Evolutionary conservation across 2,113 vertebrate species (phyloP).

Genomic region (Vulpes ferrilata): DNA sequence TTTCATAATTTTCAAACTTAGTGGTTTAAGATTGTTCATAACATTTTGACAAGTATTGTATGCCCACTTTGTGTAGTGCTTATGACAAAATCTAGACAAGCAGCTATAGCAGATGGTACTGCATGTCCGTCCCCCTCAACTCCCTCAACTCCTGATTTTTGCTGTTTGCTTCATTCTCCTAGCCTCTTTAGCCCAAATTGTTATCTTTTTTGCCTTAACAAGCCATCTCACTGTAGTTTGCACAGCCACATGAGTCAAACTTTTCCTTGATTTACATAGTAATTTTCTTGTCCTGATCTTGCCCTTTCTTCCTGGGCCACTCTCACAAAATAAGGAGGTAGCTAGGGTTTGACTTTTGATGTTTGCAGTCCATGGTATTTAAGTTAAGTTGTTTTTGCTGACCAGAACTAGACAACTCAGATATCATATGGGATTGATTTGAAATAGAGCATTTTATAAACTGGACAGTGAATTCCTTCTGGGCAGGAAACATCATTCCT

Average conservation of each 20-base stretch:
- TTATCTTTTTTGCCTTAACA: conserved; percentile 15
- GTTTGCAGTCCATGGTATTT: neutral
- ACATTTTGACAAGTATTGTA: neutral
- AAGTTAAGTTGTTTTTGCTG: conserved; percentile 32
- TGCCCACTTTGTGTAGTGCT: neutral
- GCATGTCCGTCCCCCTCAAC: neutral
- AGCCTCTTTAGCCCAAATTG: neutral
- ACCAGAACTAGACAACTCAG: conserved; percentile 5
- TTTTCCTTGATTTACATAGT: conserved; percentile 23
- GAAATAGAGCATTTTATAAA: neutral
- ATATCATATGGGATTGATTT: neutral
- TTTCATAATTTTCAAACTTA: conserved; percentile 43
- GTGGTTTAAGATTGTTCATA: neutral
- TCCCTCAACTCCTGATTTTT: neutral
- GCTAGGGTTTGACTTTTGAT: conserved; percentile 20
- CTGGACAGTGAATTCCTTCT: conserved; percentile 26
- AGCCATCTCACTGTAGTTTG: neutral
- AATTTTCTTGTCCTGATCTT: conserved; percentile 45
- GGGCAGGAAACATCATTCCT: neutral
- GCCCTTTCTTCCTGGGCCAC: conserved; percentile 10
- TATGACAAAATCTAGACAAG: neutral
- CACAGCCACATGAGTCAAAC: neutral
- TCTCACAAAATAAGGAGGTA: neutral
- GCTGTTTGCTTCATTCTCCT: neutral
- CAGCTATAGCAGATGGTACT: neutral